Percentiles rank a stretch among this genome's conserved stretches.
Conservation (phyloP, 2,888 invertebrate genomes). For the Malacosoma neustria region DNA sequence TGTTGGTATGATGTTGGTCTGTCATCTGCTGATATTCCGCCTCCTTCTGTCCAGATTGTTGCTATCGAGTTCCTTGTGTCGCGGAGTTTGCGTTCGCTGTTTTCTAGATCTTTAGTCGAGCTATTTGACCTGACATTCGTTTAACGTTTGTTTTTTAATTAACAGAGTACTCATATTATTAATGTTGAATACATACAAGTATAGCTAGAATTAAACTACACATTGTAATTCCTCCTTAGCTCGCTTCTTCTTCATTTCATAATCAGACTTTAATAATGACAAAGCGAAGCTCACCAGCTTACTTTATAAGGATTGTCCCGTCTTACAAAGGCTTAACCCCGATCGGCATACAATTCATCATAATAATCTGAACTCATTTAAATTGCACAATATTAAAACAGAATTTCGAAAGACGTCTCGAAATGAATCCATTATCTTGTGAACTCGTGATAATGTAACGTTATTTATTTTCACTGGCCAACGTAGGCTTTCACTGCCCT, state of each 20-base stretch:
- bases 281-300: neutral
- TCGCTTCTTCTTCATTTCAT: no score
- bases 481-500: slow-evolving; percentile 9
- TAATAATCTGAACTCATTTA: neutral
- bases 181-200: no score
- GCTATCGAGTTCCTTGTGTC: slow-evolving; percentile 82
- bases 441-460: slow-evolving; percentile 17
- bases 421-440: neutral
- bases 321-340: neutral
- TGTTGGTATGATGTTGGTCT: no score
- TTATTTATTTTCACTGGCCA: slow-evolving; percentile 18
- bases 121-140: slow-evolving; percentile 80
- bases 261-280: neutral
- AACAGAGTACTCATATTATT: no score
- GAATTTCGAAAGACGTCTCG: neutral
- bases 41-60: slow-evolving; percentile 85
- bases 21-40: slow-evolving; percentile 86
- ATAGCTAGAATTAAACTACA: no score
- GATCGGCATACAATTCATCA: neutral
- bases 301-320: neutral
- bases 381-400: neutral
- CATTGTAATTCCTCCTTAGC: no score
- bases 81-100: slow-evolving; percentile 76
- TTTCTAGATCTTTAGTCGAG: slow-evolving; percentile 84
- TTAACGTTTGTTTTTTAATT: no score